Evolutionary conservation across 2,888 invertebrate species (phyloP).

Genomic region (Drosophila phalerata): DNA sequence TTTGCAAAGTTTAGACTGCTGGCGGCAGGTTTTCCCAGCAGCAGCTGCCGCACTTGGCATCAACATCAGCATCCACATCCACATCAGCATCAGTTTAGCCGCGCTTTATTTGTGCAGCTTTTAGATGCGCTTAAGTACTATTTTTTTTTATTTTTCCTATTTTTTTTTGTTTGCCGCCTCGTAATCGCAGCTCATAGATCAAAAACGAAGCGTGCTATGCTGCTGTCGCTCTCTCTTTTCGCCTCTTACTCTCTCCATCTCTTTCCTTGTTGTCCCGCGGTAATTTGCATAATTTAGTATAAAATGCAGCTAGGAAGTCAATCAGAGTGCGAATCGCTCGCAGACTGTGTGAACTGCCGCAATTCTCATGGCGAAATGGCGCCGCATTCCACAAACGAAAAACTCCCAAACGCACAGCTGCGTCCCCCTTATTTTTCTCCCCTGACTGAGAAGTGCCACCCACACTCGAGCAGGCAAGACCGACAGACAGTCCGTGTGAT

Average conservation of each 20-base stretch:
- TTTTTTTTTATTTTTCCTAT: slow-evolving; percentile 2
- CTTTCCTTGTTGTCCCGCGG: slow-evolving; percentile 17
- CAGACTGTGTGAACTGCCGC: slow-evolving; percentile 56
- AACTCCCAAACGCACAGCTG: slow-evolving; percentile 47
- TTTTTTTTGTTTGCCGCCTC: slow-evolving; percentile 51
- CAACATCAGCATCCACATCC: slow-evolving; percentile 43
- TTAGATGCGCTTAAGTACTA: slow-evolving; percentile 57
- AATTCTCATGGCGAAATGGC: slow-evolving; percentile 54
- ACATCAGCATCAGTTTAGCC: slow-evolving; percentile 50
- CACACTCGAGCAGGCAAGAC: slow-evolving; percentile 12
- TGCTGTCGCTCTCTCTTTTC: slow-evolving; percentile 9
- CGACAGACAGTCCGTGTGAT: slow-evolving; percentile 2
- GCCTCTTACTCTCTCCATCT: background rate
- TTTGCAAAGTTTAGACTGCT: slow-evolving; percentile 67
- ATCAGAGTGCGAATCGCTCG: slow-evolving; percentile 38
- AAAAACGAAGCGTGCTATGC: slow-evolving; percentile 60
- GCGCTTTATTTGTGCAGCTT: slow-evolving; percentile 75
- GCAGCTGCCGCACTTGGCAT: slow-evolving; percentile 68
- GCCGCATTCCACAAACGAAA: slow-evolving; percentile 52
- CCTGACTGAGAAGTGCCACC: slow-evolving; percentile 17
- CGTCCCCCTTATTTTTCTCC: slow-evolving; percentile 18
- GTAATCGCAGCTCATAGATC: slow-evolving; percentile 78
- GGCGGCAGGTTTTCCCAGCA: slow-evolving; percentile 53
- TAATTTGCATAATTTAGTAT: slow-evolving; percentile 64
- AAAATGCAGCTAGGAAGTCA: slow-evolving; percentile 45